Conservation (phyloP, 1,140 invertebrate species). For the Drosophila melanica region DNA sequence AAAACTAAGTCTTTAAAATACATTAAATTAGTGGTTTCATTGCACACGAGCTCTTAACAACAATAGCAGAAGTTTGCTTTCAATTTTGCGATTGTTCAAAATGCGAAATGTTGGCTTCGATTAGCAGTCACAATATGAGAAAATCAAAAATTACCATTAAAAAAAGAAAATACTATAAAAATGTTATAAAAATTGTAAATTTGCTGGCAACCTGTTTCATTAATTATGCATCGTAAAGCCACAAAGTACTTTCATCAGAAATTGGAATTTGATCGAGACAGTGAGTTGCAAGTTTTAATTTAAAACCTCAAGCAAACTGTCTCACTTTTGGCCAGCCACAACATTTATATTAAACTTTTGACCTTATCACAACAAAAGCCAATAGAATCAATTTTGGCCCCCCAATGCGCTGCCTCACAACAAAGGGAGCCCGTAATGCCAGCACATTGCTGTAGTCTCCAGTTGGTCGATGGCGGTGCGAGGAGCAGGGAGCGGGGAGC, state of each 20-base stretch:
- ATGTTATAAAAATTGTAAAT: neutral
- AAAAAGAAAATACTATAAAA: neutral
- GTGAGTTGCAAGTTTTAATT: constrained; percentile 70
- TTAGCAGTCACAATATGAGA: constrained; percentile 7
- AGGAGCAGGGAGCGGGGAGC: constrained; percentile 4
- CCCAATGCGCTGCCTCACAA: constrained; percentile 35
- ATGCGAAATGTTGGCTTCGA: neutral
- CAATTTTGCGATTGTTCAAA: constrained; percentile 12
- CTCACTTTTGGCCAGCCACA: constrained; percentile 63
- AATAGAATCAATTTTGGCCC: constrained; percentile 73
- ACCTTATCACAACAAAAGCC: constrained; percentile 77
- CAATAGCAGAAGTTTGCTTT: constrained; percentile 13
- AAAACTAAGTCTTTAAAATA: constrained; percentile 71
- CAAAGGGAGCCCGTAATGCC: constrained; percentile 6
- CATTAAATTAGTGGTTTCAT: constrained; percentile 42
- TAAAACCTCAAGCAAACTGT: constrained; percentile 61
- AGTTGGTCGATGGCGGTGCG: neutral
- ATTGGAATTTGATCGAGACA: constrained; percentile 55
- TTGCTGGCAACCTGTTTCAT: neutral
- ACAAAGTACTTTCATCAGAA: constrained; percentile 21
- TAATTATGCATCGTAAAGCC: neutral
- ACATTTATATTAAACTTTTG: constrained; percentile 80
- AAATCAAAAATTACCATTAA: too few species aligned
- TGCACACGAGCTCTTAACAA: constrained; percentile 20
- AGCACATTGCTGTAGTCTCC: constrained; percentile 14